Percentiles rank a stretch among this genome's conserved stretches.
phyloP scores from a whole-genome alignment of 2,888 invertebrate species.

The Diaphora mendica region DNA sequence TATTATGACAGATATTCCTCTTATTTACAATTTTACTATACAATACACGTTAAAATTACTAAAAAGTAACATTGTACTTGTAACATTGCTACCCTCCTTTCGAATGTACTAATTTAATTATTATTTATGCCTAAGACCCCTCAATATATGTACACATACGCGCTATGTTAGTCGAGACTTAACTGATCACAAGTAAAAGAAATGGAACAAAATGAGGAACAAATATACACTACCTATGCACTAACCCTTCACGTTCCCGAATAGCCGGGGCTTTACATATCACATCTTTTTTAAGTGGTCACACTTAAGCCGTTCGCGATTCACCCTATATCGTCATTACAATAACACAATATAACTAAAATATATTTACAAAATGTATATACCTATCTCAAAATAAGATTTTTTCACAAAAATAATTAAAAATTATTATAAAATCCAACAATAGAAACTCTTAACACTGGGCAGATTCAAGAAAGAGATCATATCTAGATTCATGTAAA shows the following conservation, averaged over 20 bases:
- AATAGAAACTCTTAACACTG: conserved; percentile 76
- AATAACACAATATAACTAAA: conserved; percentile 68
- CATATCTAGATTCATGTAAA: conserved; percentile 83
- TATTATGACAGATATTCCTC: conserved; percentile 86
- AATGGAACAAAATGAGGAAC: conserved; percentile 82
- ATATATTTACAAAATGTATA: conserved; percentile 81
- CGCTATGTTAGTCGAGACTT: conserved; percentile 82
- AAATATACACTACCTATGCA: conserved; percentile 79
- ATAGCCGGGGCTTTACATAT: conserved; percentile 67
- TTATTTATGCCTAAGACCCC: conserved; percentile 64
- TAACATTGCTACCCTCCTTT: conserved; percentile 79
- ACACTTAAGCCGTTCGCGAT: conserved; percentile 78
- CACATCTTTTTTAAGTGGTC: conserved; percentile 73
- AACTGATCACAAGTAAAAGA: conserved; percentile 79
- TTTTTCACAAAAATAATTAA: conserved; percentile 70
- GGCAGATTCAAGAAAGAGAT: conserved; percentile 85
- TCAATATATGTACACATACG: conserved; percentile 76
- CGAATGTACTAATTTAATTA: conserved; percentile 77
- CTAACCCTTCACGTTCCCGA: conserved; percentile 74
- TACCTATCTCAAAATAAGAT: conserved; percentile 81
- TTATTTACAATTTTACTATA: conserved; percentile 85
- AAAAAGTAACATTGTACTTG: conserved; percentile 85
- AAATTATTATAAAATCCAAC: conserved; percentile 77
- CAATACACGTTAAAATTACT: conserved; percentile 80
- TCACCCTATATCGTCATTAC: conserved; percentile 59